Base-by-base conservation (phyloP, 2,113 vertebrate genomes). In the Lucifuga dentata region DNA sequence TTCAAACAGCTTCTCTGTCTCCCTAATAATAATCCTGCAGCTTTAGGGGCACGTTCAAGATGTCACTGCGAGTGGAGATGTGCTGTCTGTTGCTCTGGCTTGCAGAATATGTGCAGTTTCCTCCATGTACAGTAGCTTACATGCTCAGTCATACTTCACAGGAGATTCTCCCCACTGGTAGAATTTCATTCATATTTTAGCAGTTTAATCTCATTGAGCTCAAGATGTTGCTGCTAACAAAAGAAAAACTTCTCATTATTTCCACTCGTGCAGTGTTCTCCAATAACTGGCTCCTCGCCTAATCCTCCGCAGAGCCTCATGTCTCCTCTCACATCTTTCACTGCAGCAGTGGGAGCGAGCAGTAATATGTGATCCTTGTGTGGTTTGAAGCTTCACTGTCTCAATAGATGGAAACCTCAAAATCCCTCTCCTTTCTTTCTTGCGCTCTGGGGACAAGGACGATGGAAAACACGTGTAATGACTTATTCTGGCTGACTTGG, bases 381-480 rank as follows among this genome's bases (percentile, higher is more conserved):
- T 73, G 84, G 81, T 85, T 83, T 50, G 75, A 85, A 86, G 78
- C 69, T 78, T 49, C 63, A 36, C 80, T 65, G 80, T 78, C 75
- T 76, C 62, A 81, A 78, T 80, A 70, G 70, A 83, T 85, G 85
- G 85, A 92, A 90, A 88, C 78, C 75, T 78, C 70, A 56, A 43
- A 69, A 72, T 57, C 79, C 56, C 71, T 78, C 67, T 67, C 69
- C 55, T 67, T 59, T 77, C 71, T 67, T 65, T 57, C 15, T 58
- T 70, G 73, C 45, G 52, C 84, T 83, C 86, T 68, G 81, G 85
- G 80, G 87, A 91, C 88, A 83, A 78, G 82, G 88, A 87, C 80
- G 84, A 86, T 92, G 90, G 91, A 91, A 92, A 92, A 91, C 89
- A 84, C 69, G 82, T 89, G 91, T 91, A 91, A 91, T 91, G 88